Evolutionary conservation across 2,797 vertebrate genomes (phyloP), one percentile per base, ranked within the genome.

Genomic region (Anolis apletophallus): DNA sequence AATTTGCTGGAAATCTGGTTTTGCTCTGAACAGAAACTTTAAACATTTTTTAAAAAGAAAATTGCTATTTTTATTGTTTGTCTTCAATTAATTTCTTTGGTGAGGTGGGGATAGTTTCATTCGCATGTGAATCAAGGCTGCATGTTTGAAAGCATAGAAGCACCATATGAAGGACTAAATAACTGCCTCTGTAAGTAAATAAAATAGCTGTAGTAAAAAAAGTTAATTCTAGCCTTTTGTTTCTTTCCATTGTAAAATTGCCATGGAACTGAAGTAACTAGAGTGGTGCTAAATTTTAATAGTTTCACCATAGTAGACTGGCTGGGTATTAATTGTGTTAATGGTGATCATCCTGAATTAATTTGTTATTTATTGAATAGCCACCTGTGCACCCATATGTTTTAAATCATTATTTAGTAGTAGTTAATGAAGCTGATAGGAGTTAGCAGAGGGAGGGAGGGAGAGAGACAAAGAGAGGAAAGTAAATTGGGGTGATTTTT

Each of bases 301-400:
- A 94, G 94, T 93, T 94, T 90, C 91, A 93, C 90, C 93, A 86
- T 92, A 91, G 94, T 94, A 93, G 93, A 95, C 94, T 95, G 94
- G 93, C 93, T 94, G 93, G 94, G 92, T 95, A 95, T 95, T 95
- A 95, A 95, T 95, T 95, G 94, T 95, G 95, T 94, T 95, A 95
- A 95, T 94, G 91, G 94, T 93, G 94, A 95, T 95, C 94, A 95
- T 95, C 94, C 92, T 95, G 94, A 94, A 95, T 95, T 95, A 91
- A 94, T 95, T 95, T 95, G 93, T 92, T 95, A 93, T 95, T 95
- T 95, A 93, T 95, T 94, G 94, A 95, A 94, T 93, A 93, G 94
- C 94, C 95, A 95, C 95, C 94, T 95, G 95, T 95, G 93, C 93
- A 94, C 93, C 94, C 95, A 95, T 95, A 95, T 95, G 95, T 92